Evolutionary conservation across 1,140 invertebrate genomes (phyloP).

Genomic region (Saccostrea echinata): DNA sequence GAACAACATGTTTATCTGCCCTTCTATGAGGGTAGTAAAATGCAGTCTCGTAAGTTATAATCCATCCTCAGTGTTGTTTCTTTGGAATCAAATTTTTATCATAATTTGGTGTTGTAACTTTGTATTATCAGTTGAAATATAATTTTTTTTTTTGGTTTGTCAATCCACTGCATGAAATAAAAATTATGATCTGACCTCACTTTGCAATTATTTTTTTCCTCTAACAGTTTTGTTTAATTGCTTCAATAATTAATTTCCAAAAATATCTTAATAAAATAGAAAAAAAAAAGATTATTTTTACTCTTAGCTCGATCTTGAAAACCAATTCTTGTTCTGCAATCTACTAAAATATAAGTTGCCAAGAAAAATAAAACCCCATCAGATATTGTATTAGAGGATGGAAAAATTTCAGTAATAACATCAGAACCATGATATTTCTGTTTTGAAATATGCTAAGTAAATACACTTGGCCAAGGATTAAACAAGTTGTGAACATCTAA

Average conservation of each 20-base stretch:
- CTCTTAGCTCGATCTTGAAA: too few relatives aligned
- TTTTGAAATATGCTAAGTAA: neutral
- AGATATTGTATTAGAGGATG: neutral
- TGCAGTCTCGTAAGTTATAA: slow-evolving; percentile 87
- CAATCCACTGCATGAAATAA: slow-evolving; percentile 26
- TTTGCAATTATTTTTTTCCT: slow-evolving; percentile 21
- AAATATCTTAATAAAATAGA: neutral
- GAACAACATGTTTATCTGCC: slow-evolving; percentile 90
- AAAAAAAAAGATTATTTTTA: too few relatives aligned
- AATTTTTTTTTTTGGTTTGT: neutral
- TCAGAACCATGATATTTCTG: neutral
- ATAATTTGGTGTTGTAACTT: slow-evolving; percentile 29
- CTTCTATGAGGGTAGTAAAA: slow-evolving; percentile 88
- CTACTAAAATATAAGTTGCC: neutral
- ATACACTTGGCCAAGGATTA: slow-evolving; percentile 2
- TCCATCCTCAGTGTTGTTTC: slow-evolving; percentile 83
- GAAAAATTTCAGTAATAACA: neutral
- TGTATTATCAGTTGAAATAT: neutral
- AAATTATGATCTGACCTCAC: neutral
- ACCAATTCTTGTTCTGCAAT: neutral
- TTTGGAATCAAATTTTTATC: neutral
- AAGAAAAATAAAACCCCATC: neutral
- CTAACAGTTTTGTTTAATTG: neutral
- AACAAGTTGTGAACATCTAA: slow-evolving; percentile 6
- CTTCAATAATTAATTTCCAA: neutral